Conservation (phyloP, 1,140 invertebrate species). For the Zaprionus gabonicus region DNA sequence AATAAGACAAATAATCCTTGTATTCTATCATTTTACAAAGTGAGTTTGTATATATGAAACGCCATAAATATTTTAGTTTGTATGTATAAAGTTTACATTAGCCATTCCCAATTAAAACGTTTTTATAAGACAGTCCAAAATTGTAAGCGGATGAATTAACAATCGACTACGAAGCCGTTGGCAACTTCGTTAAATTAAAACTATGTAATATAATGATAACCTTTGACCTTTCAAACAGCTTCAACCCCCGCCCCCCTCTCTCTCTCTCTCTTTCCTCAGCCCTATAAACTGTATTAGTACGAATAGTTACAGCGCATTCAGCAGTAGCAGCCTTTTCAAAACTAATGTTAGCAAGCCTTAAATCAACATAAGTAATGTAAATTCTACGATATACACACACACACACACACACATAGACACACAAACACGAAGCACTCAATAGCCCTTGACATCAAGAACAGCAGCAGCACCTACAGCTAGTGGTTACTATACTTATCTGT, state of each 20-base stretch:
- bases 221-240: background rate
- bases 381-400: conserved; percentile 6
- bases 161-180: conserved; percentile 19
- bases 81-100: conserved; percentile 74
- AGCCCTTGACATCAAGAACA: conserved; percentile 8
- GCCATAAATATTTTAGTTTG: conserved; percentile 75
- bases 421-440: background rate
- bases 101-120: conserved; percentile 65
- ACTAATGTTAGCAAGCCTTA: conserved; percentile 16
- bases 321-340: conserved; percentile 32
- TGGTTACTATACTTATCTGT: conserved; percentile 73
- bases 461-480: conserved; percentile 50
- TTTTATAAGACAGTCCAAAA: conserved; percentile 33
- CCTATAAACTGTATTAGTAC: conserved; percentile 16
- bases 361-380: conserved; percentile 4
- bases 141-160: conserved; percentile 17
- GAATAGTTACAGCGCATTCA: conserved; percentile 30
- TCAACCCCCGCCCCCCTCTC: background rate
- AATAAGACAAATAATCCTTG: conserved; percentile 73
- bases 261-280: conserved; percentile 12
- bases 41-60: conserved; percentile 72
- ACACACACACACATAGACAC: background rate
- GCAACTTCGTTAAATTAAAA: conserved; percentile 21
- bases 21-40: conserved; percentile 61
- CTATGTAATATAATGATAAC: conserved; percentile 27